Evolutionary conservation across 2,888 invertebrate species (phyloP).

Genomic region (Alsophila aescularia): DNA sequence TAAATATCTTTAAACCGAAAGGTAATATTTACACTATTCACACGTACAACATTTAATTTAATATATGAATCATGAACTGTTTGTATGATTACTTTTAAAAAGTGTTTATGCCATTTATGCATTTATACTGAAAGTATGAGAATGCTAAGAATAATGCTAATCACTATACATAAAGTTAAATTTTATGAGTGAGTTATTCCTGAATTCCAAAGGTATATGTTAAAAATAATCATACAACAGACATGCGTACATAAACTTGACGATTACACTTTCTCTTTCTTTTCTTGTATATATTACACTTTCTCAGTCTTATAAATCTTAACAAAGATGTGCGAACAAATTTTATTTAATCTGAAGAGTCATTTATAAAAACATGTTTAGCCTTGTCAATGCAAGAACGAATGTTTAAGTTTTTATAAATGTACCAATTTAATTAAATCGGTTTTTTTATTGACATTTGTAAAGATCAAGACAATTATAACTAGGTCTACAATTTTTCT

Average conservation of each 20-base stretch:
- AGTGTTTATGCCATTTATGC: neutral
- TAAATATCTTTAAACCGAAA: too few relatives aligned
- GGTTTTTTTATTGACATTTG: neutral
- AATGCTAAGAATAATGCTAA: neutral
- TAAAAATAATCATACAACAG: slow-evolving; percentile 36
- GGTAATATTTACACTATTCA: slow-evolving; percentile 50
- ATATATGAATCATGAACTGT: slow-evolving; percentile 29
- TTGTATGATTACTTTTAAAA: slow-evolving; percentile 23
- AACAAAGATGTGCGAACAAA: slow-evolving; percentile 53
- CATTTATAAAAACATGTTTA: slow-evolving; percentile 3
- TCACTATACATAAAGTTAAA: neutral
- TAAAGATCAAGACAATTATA: slow-evolving; percentile 4
- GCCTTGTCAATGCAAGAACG: too few relatives aligned
- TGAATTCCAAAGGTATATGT: neutral
- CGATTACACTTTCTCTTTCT: too few relatives aligned
- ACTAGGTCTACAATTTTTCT: slow-evolving; percentile 27
- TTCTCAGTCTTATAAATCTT: slow-evolving; percentile 70
- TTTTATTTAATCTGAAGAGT: slow-evolving; percentile 21
- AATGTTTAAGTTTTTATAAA: too few relatives aligned
- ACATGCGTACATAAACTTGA: slow-evolving; percentile 39
- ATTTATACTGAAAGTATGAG: neutral
- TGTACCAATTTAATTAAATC: too few relatives aligned
- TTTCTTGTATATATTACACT: slow-evolving; percentile 50
- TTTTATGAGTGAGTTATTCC: neutral
- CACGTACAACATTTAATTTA: slow-evolving; percentile 39